phyloP scores from a whole-genome alignment of 1,140 invertebrate genomes.

The Drosophila tsacasi region DNA sequence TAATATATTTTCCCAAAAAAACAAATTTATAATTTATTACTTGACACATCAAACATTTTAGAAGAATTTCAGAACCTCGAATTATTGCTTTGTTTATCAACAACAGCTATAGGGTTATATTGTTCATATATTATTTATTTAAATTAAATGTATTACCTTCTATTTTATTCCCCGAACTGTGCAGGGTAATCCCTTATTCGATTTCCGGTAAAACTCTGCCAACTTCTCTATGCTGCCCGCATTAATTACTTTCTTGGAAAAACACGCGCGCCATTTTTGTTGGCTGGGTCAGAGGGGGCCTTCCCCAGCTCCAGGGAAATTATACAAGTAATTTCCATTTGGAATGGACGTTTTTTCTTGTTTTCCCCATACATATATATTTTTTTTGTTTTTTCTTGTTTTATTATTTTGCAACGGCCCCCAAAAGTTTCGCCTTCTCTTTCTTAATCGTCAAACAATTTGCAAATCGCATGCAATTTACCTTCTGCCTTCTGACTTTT shows the following conservation, averaged over 20 bases:
- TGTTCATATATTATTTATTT: too few relatives aligned
- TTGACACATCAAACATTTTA: too few relatives aligned
- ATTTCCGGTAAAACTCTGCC: not conserved
- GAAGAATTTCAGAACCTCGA: too few relatives aligned
- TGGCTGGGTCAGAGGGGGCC: not conserved
- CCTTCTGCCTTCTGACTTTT: constrained; percentile 35
- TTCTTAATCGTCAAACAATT: constrained; percentile 81
- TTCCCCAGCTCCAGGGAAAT: constrained; percentile 37
- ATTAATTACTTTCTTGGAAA: constrained; percentile 80
- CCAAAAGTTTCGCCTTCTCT: constrained; percentile 67
- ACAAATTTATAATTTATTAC: too few relatives aligned
- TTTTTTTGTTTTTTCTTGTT: not conserved
- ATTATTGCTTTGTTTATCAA: too few relatives aligned
- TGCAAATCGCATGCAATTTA: constrained; percentile 75
- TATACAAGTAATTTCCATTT: constrained; percentile 54
- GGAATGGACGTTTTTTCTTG: constrained; percentile 1
- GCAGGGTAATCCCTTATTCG: constrained; percentile 1
- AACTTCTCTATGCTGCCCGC: constrained; percentile 6
- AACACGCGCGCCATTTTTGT: constrained; percentile 70
- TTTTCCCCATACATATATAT: not conserved
- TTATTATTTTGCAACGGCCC: constrained; percentile 9
- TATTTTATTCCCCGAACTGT: not conserved
- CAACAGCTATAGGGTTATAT: too few relatives aligned
- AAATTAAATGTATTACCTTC: not conserved
- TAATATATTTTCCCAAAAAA: too few relatives aligned